A percentile compares a stretch with the other conserved stretches of the same genome.
Evolutionary conservation across 2,888 invertebrate species (phyloP).

Genomic region (Coenonympha glycerion): DNA sequence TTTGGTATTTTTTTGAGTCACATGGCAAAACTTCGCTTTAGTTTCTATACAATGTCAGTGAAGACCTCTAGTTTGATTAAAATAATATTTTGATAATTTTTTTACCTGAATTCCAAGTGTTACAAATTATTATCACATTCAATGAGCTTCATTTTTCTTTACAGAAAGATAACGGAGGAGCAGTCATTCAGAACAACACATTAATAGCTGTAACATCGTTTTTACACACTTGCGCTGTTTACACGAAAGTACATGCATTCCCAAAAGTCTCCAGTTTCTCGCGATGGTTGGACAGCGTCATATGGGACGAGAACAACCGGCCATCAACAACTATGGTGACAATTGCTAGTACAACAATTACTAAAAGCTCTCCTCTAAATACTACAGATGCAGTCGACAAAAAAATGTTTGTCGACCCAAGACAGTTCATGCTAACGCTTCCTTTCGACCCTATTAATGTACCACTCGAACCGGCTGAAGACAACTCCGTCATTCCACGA

Average conservation of each 20-base stretch:
- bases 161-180: conserved; percentile 67
- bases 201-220: conserved; percentile 55
- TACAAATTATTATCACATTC: too few relatives aligned
- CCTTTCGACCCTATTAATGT: conserved; percentile 62
- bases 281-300: conserved; percentile 57
- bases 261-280: conserved; percentile 56
- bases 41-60: too few relatives aligned
- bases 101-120: too few relatives aligned
- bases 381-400: conserved; percentile 33
- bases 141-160: too few relatives aligned
- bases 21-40: too few relatives aligned
- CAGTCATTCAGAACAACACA: conserved; percentile 63
- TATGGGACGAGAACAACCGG: conserved; percentile 60
- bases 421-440: conserved; percentile 53
- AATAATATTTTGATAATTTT: too few relatives aligned
- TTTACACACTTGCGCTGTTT: conserved; percentile 57
- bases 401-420: conserved; percentile 39
- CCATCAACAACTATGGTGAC: conserved; percentile 37
- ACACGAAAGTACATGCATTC: conserved; percentile 61
- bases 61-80: too few relatives aligned
- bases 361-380: conserved; percentile 24
- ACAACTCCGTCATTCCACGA: conserved; percentile 60
- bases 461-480: conserved; percentile 59
- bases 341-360: conserved; percentile 17
- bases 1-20: too few relatives aligned